Conservation (phyloP, 2,113 vertebrate genomes). For the Gymnogyps californianus region DNA sequence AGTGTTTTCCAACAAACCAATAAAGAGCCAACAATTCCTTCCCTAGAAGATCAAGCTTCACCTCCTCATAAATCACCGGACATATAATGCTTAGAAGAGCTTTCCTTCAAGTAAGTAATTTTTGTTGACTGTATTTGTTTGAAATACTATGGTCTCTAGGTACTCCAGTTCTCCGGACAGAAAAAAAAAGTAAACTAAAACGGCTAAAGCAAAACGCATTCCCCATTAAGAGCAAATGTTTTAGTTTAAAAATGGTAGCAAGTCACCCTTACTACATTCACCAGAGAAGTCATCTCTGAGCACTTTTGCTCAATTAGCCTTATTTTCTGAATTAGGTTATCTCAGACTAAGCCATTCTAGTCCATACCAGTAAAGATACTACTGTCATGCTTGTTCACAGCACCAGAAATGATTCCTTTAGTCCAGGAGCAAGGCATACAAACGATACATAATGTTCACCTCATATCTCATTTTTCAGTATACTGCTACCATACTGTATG, state of each 20-base stretch:
- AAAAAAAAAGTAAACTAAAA: not conserved
- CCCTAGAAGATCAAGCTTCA: not conserved
- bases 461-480: not conserved
- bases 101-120: not conserved
- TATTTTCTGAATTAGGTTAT: not conserved
- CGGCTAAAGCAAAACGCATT: not conserved
- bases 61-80: not conserved
- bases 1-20: not conserved
- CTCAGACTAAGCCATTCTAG: not conserved
- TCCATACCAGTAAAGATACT: not conserved
- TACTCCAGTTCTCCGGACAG: not conserved
- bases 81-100: not conserved
- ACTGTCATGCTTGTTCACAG: not conserved
- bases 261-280: not conserved
- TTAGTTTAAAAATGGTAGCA: not conserved
- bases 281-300: not conserved
- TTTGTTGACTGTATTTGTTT: not conserved
- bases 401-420: not conserved
- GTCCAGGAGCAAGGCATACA: not conserved
- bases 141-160: not conserved
- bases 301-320: not conserved
- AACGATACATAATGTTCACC: accelerated
- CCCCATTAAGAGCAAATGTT: not conserved
- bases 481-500: not conserved
- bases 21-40: not conserved